Percentiles rank a stretch among this genome's conserved stretches.
Conservation (phyloP, 2,888 invertebrate genomes). For the Lamellibrachia satsuma region DNA sequence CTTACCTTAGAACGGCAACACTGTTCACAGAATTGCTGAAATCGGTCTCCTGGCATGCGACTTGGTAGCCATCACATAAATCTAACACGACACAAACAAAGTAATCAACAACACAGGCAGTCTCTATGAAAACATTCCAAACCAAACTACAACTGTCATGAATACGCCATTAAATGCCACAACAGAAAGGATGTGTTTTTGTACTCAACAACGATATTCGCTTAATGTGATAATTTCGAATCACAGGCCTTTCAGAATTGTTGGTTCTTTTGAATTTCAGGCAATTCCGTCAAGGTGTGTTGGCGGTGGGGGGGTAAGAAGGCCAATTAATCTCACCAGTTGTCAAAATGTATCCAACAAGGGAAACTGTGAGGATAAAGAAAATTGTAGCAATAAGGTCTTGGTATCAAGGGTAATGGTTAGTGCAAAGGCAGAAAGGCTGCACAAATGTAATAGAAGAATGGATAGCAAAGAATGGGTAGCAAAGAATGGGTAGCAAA, state of each 20-base stretch:
- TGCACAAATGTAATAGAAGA: neutral
- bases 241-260: neutral
- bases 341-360: neutral
- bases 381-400: neutral
- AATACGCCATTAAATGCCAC: constrained; percentile 17
- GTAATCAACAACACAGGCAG: neutral
- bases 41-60: neutral
- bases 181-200: neutral
- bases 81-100: neutral
- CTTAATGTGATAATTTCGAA: constrained; percentile 4
- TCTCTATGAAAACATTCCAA: constrained; percentile 7
- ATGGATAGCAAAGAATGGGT: neutral
- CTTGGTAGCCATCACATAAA: neutral
- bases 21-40: neutral
- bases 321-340: neutral
- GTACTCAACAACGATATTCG: neutral
- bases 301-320: neutral
- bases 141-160: neutral
- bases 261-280: neutral
- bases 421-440: neutral
- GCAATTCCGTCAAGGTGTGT: neutral
- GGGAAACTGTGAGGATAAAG: neutral
- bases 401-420: neutral
- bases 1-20: neutral
- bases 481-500: neutral